Evolutionary conservation across 2,113 vertebrate genomes (phyloP).

Genomic region (Sceloporus tristichus): DNA sequence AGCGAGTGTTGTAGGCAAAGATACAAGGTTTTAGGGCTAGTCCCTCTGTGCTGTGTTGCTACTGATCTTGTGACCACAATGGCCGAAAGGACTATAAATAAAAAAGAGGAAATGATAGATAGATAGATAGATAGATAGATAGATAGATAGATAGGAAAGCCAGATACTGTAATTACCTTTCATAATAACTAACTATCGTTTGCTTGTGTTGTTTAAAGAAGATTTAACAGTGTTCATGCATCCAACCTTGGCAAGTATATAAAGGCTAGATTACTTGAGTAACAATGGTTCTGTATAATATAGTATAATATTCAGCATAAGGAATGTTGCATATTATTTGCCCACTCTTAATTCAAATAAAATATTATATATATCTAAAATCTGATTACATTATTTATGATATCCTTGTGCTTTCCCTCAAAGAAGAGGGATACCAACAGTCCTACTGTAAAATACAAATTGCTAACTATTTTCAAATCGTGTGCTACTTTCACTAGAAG

Average conservation of each 20-base stretch:
- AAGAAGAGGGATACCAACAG: not conserved
- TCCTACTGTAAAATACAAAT: not conserved
- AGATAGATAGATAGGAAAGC: constrained; percentile 33
- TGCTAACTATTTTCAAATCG: not conserved
- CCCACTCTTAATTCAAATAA: constrained; percentile 35
- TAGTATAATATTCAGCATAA: not conserved
- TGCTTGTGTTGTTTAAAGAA: constrained; percentile 54
- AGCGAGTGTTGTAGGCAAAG: constrained; percentile 54
- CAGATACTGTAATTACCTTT: constrained; percentile 67
- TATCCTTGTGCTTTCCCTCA: not conserved
- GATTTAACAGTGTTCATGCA: not conserved
- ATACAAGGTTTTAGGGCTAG: constrained; percentile 65
- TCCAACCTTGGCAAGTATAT: constrained; percentile 15
- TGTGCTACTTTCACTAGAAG: not conserved
- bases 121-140: not conserved
- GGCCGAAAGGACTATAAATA: constrained; percentile 72
- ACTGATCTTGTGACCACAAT: constrained; percentile 72
- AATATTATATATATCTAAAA: not conserved
- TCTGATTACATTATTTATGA: not conserved
- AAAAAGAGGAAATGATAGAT: constrained; percentile 66
- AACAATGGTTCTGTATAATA: not conserved
- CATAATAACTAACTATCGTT: constrained; percentile 48
- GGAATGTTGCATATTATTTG: constrained; percentile 23
- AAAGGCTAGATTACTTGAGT: not conserved
- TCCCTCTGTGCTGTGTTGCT: constrained; percentile 60